Conservation (phyloP, 92 coral and sea anemone genomes). For the Pocillopora meandrina region DNA sequence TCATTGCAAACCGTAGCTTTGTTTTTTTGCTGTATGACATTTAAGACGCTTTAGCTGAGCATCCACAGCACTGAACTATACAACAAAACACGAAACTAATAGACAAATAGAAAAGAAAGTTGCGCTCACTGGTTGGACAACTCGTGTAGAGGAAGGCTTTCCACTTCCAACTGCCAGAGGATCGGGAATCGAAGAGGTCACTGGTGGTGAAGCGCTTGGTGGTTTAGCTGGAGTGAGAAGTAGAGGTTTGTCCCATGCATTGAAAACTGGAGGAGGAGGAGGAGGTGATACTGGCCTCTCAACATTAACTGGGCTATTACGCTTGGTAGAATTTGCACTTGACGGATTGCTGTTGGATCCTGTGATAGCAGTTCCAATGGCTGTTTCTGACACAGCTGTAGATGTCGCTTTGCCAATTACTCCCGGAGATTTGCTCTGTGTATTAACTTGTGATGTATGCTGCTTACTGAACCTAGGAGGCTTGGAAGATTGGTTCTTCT, state of each 20-base stretch:
- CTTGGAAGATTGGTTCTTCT: slow-evolving; percentile 76
- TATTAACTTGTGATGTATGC: slow-evolving; percentile 56
- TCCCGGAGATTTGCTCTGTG: slow-evolving; percentile 60
- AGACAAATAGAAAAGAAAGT: background rate
- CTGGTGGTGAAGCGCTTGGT: slow-evolving; percentile 61
- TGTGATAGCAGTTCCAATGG: slow-evolving; percentile 49
- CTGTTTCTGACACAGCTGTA: slow-evolving; percentile 62
- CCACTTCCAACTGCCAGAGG: slow-evolving; percentile 99
- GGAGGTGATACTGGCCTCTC: slow-evolving; percentile 89
- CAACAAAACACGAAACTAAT: background rate
- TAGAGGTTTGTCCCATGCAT: slow-evolving; percentile 98
- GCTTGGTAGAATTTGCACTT: slow-evolving; percentile 88
- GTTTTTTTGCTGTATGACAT: background rate
- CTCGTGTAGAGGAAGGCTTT: slow-evolving; percentile 79
- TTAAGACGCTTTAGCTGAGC: background rate
- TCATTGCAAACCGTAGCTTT: no score
- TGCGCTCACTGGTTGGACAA: slow-evolving; percentile 55
- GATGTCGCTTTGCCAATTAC: slow-evolving; percentile 57
- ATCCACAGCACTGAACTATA: no score
- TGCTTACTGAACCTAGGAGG: slow-evolving; percentile 95
- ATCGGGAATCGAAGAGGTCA: slow-evolving; percentile 79
- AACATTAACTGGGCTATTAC: slow-evolving; percentile 84
- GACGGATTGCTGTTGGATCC: slow-evolving; percentile 75
- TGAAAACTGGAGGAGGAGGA: slow-evolving; percentile 76
- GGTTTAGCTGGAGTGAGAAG: slow-evolving; percentile 91